Base-by-base conservation (phyloP, 2,888 invertebrate species). In the Barypeithes pellucidus region DNA sequence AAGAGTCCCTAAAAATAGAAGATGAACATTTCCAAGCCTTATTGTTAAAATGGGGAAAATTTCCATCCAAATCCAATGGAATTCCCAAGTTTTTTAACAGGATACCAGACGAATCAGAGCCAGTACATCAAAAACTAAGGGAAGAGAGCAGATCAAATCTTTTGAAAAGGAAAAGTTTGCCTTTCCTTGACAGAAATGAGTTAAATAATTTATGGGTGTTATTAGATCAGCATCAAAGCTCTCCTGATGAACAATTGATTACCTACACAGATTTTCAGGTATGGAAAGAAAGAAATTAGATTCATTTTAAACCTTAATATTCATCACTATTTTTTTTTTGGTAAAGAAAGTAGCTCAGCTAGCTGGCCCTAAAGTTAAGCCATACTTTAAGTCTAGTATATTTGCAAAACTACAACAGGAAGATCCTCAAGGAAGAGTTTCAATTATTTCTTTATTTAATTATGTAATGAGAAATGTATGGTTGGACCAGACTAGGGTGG, bases 381-480 rank as follows among this genome's bases (percentile, higher is more conserved):
- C 92, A 43, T 97, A 96, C 82, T 93, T 98, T 82, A 95, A 94
- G 36, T 92, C 97, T 0, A 91, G 91, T 78, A 91, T 96, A 12
- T 98, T 97, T 85, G 94, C 95, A 0, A 95, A 96, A 76, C 87
- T 98, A 3, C 93, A 95, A 83, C 93, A 94, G 73, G 92, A 92
- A 0, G 97, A 98, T 82, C 91, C 93, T 0, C 93, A 94, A 80
- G 97, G 97, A 0, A 89, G 95, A 70, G 93, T 98, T 33, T 93
- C 95, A 18, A 95, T 96, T 16, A 93, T 94, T 85, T 93, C 95
- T 0, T 89, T 98, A 73, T 98, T 97, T 85, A 98, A 97, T 86
- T 98, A 98, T 83, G 94, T 96, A 0, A 96, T 97, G 96, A 89
- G 96, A 12, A 94, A 97, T 83, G 95, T 97, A 7, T 98, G 98